These are phyloP conservation scores for Numenius phaeopus DNA, from an alignment of 2,797 vertebrate species.

Conservation along the genomic window DNA sequence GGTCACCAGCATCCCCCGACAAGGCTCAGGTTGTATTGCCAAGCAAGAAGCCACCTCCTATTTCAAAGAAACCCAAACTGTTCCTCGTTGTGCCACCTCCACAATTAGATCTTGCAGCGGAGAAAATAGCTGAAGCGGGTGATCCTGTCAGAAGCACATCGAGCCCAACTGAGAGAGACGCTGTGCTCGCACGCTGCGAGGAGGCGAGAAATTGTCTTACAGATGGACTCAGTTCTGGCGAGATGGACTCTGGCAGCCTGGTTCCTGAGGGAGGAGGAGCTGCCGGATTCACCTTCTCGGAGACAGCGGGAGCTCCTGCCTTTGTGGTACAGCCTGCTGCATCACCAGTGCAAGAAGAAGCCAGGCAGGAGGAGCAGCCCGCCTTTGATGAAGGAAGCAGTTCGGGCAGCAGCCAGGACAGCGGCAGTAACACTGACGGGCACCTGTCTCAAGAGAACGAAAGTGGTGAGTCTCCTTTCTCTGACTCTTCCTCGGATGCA, in stretches of 20 bases:
- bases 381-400: slow-evolving; percentile 63
- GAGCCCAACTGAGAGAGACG: slow-evolving; percentile 60
- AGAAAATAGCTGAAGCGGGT: slow-evolving; percentile 67
- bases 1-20: slow-evolving; percentile 46
- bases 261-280: slow-evolving; percentile 78
- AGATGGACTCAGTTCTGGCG: slow-evolving; percentile 70
- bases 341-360: slow-evolving; percentile 60
- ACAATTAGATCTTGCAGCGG: slow-evolving; percentile 73
- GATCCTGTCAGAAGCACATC: slow-evolving; percentile 57
- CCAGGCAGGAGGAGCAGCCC: slow-evolving; percentile 71
- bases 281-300: slow-evolving; percentile 74
- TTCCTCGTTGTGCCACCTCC: slow-evolving; percentile 82
- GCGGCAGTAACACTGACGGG: slow-evolving; percentile 68
- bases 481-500: neutral
- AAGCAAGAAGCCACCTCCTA: slow-evolving; percentile 89
- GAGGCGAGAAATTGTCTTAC: slow-evolving; percentile 73
- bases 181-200: slow-evolving; percentile 52
- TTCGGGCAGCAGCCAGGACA: slow-evolving; percentile 78
- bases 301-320: slow-evolving; percentile 74
- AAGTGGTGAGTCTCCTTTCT: slow-evolving; percentile 83
- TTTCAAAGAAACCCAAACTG: slow-evolving; percentile 94
- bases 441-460: slow-evolving; percentile 82
- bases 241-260: slow-evolving; percentile 70
- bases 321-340: slow-evolving; percentile 73
- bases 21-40: slow-evolving; percentile 73